A percentile compares a stretch with the other conserved stretches of the same genome.
Conservation (phyloP, 2,113 vertebrate species). For the Alligator mississippiensis region DNA sequence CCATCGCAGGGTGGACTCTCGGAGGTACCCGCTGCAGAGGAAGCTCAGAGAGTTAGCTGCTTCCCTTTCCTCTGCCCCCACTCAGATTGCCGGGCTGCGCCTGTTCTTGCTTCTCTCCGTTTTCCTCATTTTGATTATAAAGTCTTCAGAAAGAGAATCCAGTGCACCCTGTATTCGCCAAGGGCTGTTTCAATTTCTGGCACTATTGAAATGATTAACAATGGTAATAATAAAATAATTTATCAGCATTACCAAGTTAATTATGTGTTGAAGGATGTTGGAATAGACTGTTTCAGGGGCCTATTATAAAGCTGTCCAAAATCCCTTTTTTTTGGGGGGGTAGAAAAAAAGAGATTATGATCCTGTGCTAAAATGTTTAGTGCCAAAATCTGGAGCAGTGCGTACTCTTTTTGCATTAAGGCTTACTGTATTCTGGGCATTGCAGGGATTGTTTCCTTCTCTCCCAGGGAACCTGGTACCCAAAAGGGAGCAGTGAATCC, state of each 20-base stretch:
- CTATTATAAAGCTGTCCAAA: not conserved
- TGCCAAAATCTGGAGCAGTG: not conserved
- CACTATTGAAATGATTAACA: not conserved
- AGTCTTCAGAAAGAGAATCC: not conserved
- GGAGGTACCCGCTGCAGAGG: no score
- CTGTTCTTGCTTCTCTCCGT: not conserved
- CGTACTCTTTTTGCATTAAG: not conserved
- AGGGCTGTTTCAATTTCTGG: not conserved
- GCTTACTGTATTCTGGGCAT: not conserved
- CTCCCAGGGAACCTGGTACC: not conserved
- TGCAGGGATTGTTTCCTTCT: not conserved
- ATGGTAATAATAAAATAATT: accelerated
- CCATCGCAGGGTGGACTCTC: no score
- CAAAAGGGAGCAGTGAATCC: accelerated
- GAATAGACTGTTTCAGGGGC: not conserved
- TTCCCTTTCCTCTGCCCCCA: not conserved
- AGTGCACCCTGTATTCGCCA: not conserved
- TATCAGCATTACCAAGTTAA: not conserved
- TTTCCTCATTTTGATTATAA: not conserved
- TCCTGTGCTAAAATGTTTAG: not conserved
- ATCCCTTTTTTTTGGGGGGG: not conserved
- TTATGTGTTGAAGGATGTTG: not conserved
- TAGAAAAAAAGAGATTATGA: not conserved
- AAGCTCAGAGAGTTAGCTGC: no score
- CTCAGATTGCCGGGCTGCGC: not conserved